Evolutionary conservation across 2,888 invertebrate species (phyloP).

Genomic region (Meganola albula): DNA sequence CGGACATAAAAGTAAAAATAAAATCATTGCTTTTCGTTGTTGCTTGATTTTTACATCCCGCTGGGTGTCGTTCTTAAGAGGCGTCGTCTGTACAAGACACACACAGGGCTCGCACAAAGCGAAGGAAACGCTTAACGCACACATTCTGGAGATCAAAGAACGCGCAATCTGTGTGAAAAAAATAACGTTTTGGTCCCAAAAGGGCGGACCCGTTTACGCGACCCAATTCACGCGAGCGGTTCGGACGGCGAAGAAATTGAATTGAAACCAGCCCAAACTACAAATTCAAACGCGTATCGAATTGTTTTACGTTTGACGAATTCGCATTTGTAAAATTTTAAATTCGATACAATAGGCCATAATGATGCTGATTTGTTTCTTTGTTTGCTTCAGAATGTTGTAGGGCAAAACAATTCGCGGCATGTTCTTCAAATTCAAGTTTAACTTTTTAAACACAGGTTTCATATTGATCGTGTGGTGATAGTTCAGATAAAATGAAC

Average conservation of each 20-base stretch:
- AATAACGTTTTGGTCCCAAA: constrained; percentile 75
- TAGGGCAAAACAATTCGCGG: constrained; percentile 51
- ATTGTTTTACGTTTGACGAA: constrained; percentile 78
- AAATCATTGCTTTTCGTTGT: constrained; percentile 55
- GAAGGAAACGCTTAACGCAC: constrained; percentile 74
- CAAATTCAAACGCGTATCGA: constrained; percentile 77
- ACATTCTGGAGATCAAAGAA: constrained; percentile 75
- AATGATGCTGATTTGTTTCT: constrained; percentile 72
- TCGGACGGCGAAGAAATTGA: constrained; percentile 73
- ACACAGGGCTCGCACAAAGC: constrained; percentile 64
- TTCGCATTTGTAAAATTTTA: constrained; percentile 72
- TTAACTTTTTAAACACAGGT: constrained; percentile 49
- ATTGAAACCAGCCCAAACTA: constrained; percentile 69
- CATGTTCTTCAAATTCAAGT: constrained; percentile 48
- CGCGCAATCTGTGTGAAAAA: constrained; percentile 76
- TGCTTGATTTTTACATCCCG: constrained; percentile 65
- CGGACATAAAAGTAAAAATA: constrained; percentile 28
- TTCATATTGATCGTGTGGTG: constrained; percentile 65
- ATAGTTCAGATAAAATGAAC: constrained; percentile 56
- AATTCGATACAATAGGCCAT: constrained; percentile 73
- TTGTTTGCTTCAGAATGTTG: constrained; percentile 62
- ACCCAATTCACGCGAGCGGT: constrained; percentile 75
- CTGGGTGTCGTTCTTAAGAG: constrained; percentile 60
- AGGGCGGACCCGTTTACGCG: constrained; percentile 77
- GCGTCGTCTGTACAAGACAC: constrained; percentile 52